Evolutionary conservation across 2,797 vertebrate species (phyloP).

Genomic region (Philypnodon macrostomus): DNA sequence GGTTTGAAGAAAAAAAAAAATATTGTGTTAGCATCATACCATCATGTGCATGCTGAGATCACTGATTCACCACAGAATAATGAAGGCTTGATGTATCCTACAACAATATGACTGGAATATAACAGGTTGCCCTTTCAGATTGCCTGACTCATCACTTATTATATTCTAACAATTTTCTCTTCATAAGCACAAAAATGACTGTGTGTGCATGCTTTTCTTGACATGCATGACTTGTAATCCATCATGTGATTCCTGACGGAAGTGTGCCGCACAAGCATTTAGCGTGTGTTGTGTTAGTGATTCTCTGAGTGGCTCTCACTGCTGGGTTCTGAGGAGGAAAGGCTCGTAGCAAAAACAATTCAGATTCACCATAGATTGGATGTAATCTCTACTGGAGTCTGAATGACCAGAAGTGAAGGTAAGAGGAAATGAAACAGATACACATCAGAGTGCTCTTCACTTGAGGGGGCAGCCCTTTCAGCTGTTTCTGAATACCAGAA

Average conservation of each 20-base stretch:
- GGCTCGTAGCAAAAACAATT: constrained; percentile 30
- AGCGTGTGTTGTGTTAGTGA: constrained; percentile 1
- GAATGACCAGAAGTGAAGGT: constrained; percentile 35
- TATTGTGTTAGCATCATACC: too few relatives aligned
- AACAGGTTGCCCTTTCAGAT: too few relatives aligned
- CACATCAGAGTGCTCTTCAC: constrained; percentile 42
- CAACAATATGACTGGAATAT: too few relatives aligned
- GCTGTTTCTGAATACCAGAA: constrained; percentile 16
- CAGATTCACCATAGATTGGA: constrained; percentile 23
- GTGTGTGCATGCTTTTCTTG: constrained; percentile 5
- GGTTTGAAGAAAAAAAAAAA: too few relatives aligned
- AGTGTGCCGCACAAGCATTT: constrained; percentile 16
- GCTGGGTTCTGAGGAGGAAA: constrained; percentile 11
- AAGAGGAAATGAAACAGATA: constrained; percentile 61
- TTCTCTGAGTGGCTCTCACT: background rate
- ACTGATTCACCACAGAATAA: too few relatives aligned
- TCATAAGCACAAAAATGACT: constrained; percentile 1
- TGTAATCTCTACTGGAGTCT: constrained; percentile 35
- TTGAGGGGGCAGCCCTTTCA: background rate
- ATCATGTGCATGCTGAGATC: too few relatives aligned
- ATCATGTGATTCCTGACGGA: constrained; percentile 26
- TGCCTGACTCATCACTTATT: constrained; percentile 4
- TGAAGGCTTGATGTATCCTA: too few relatives aligned
- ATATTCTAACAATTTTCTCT: background rate
- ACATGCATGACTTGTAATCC: constrained; percentile 16